Evolutionary conservation across 2,113 vertebrate genomes (phyloP), one percentile per base, ranked within the genome.

Genomic region (Callipepla squamata): DNA sequence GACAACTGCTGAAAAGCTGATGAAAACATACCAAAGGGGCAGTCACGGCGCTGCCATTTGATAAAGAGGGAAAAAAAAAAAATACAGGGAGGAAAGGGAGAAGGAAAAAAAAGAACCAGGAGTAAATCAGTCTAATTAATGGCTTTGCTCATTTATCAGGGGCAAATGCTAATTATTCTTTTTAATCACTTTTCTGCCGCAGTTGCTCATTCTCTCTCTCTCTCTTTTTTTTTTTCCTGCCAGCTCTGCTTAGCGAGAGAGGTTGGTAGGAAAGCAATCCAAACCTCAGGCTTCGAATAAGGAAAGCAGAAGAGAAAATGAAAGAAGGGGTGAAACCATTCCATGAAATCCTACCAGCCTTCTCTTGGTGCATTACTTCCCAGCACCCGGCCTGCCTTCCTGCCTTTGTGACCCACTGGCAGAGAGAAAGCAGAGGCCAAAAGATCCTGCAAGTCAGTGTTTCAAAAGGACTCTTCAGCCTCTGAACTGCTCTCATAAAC

Each of bases 91-190:
- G 81, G 44, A 75, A 62, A 83, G 58, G 66, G 76, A 84, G 69
- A 74, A 74, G 42, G 21, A 0, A 4, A 73, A 80, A 92, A 92
- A 93, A 95, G 77, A 92, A 81, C 84, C 94, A 89, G 81, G 91
- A 96, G 94, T 94, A 97, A 97, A 98, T 95, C 96, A 97, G 98
- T 96, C 97, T 98, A 98, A 98, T 98, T 98, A 98, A 98, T 97
- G 97, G 96, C 96, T 97, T 97, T 95, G 85, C 92, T 96, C 95
- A 96, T 98, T 98, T 98, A 98, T 98, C 97, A 95, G 97, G 97
- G 96, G 97, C 93, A 94, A 95, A 97, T 97, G 96, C 97, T 98
- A 98, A 98, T 98, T 98, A 98, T 96, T 98, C 98, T 98, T 98
- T 98, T 98, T 97, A 98, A 98, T 98, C 97, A 98, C 97, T 97